Conservation (phyloP, 35 echinoderm and acorn worm species). For the Ptychodera flava region DNA sequence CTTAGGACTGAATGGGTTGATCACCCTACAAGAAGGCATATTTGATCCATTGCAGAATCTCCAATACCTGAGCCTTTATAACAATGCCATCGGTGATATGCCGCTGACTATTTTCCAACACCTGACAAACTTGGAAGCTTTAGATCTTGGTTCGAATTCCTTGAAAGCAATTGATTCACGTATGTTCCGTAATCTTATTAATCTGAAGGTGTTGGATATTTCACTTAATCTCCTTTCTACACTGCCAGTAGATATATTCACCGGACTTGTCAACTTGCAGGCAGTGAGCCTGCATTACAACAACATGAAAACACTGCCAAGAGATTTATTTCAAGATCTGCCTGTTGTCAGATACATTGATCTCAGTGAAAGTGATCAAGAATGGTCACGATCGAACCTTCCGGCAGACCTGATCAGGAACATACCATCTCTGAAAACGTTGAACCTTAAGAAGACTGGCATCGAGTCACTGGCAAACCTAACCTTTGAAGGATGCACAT, state of each 20-base stretch:
- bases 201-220: background rate
- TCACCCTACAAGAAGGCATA: background rate
- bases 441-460: background rate
- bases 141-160: background rate
- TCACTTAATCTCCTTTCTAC: background rate
- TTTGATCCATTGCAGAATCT: background rate
- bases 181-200: background rate
- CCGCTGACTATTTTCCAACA: background rate
- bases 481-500: background rate
- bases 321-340: conserved; percentile 3
- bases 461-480: background rate
- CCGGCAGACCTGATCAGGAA: background rate
- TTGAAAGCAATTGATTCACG: background rate
- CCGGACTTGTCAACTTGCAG: background rate
- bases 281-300: background rate
- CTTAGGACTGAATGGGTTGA: background rate
- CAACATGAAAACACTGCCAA: background rate
- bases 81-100: background rate
- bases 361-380: background rate
- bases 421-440: background rate
- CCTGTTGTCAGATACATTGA: background rate
- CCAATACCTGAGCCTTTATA: background rate
- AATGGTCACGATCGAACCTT: background rate
- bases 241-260: background rate
- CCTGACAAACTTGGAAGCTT: background rate